phyloP scores from a whole-genome alignment of 1,140 invertebrate species.

The Tetramorium alpestre region DNA sequence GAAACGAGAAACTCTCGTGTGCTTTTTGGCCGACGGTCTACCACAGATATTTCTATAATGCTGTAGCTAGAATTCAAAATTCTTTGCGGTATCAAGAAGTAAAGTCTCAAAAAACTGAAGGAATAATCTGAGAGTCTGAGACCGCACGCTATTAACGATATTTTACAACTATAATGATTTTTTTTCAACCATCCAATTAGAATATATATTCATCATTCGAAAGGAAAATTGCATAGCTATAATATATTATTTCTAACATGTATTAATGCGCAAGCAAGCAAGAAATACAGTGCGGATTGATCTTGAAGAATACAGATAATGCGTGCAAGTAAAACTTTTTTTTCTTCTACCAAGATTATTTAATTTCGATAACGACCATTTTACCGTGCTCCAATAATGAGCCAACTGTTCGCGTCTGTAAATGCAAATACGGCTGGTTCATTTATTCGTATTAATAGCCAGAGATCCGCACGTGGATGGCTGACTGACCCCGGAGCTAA shows the following conservation, averaged over 20 bases:
- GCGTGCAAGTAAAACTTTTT: neutral
- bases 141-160: neutral
- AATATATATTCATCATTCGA: neutral
- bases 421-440: neutral
- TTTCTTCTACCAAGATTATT: neutral
- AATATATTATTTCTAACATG: neutral
- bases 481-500: slow-evolving; percentile 2
- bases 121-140: neutral
- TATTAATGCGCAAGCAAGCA: neutral
- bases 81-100: neutral
- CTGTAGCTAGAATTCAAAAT: neutral
- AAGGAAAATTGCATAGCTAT: neutral
- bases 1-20: slow-evolving; percentile 36
- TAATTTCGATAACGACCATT: neutral
- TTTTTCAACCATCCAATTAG: neutral
- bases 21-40: neutral
- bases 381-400: neutral
- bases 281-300: neutral
- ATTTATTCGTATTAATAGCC: slow-evolving; percentile 34
- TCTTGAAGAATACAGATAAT: neutral
- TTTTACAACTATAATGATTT: neutral
- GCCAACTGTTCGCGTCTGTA: neutral
- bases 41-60: neutral
- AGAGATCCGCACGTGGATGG: slow-evolving; percentile 31
- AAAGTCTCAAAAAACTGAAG: neutral